phyloP scores from a whole-genome alignment of 2,113 vertebrate genomes.

The Glaucomys volans region DNA sequence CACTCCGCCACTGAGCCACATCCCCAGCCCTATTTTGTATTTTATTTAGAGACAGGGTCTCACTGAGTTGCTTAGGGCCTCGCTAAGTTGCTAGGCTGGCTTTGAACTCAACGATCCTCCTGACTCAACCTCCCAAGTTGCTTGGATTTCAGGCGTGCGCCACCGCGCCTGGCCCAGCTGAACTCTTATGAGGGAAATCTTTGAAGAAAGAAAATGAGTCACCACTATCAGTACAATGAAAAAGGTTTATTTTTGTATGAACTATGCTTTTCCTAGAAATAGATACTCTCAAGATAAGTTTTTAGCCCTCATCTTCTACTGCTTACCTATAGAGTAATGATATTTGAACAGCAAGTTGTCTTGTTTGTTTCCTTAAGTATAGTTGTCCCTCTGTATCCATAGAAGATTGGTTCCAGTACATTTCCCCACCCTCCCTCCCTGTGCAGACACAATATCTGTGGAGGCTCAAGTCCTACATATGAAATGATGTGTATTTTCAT shows the following conservation, averaged over 20 bases:
- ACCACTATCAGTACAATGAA: background rate
- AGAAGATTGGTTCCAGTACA: background rate
- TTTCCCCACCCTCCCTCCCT: too few species aligned
- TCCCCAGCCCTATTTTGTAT: too few species aligned
- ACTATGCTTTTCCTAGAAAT: constrained; percentile 12
- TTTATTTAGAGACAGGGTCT: too few species aligned
- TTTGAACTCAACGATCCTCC: too few species aligned
- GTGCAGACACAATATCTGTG: background rate
- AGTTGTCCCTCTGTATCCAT: background rate
- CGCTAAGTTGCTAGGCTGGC: too few species aligned
- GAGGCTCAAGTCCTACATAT: background rate
- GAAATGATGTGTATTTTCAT: background rate
- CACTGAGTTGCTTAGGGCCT: too few species aligned
- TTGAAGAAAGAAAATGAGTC: background rate
- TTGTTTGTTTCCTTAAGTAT: background rate
- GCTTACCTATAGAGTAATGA: background rate
- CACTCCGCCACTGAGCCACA: too few species aligned
- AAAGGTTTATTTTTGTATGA: background rate
- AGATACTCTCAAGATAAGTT: background rate
- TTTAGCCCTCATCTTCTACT: background rate
- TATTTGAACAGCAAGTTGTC: constrained; percentile 36
- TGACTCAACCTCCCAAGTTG: too few species aligned
- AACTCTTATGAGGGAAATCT: background rate
- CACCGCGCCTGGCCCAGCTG: too few species aligned
- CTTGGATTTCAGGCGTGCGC: too few species aligned